Conservation (phyloP, 2,113 vertebrate species). For the Oryzias melastigma region DNA sequence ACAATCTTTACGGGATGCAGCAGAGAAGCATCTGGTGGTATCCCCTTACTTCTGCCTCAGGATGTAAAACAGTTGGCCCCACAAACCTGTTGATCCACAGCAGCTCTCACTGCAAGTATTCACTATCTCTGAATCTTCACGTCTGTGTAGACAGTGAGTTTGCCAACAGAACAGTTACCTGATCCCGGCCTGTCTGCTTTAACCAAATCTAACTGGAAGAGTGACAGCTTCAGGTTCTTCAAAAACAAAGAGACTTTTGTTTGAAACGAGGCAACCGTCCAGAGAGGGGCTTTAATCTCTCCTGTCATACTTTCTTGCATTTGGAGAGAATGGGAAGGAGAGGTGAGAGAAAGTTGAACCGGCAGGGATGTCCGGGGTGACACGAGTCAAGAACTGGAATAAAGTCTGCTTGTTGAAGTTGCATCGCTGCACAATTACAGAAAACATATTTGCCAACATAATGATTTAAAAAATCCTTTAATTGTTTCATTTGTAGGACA, state of each 20-base stretch:
- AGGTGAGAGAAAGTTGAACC: conserved; percentile 67
- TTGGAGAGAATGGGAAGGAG: conserved; percentile 6
- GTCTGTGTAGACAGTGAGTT: conserved; percentile 53
- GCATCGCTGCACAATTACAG: conserved; percentile 13
- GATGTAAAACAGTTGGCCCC: conserved; percentile 26
- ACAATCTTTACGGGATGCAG: conserved; percentile 40
- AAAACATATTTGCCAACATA: too few relatives aligned
- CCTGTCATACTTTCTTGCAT: conserved; percentile 20
- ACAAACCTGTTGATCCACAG: conserved; percentile 51
- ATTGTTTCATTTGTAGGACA: too few relatives aligned
- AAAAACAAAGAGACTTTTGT: conserved; percentile 61
- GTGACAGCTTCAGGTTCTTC: conserved; percentile 26
- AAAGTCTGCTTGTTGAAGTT: conserved; percentile 29
- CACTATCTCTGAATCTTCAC: conserved; percentile 43
- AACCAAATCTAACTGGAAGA: conserved; percentile 48
- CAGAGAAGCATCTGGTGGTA: conserved; percentile 44
- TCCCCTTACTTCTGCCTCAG: conserved; percentile 55
- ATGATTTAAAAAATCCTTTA: too few relatives aligned
- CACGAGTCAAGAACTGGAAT: conserved; percentile 48
- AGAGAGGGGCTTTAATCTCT: conserved; percentile 40
- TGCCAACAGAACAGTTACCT: conserved; percentile 63
- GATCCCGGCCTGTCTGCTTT: conserved; percentile 51
- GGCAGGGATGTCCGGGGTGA: conserved; percentile 41
- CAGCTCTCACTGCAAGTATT: conserved; percentile 26
- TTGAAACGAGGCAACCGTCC: conserved; percentile 37